Base-by-base conservation (phyloP, 1,140 invertebrate species). In the Drosophila simulans region DNA sequence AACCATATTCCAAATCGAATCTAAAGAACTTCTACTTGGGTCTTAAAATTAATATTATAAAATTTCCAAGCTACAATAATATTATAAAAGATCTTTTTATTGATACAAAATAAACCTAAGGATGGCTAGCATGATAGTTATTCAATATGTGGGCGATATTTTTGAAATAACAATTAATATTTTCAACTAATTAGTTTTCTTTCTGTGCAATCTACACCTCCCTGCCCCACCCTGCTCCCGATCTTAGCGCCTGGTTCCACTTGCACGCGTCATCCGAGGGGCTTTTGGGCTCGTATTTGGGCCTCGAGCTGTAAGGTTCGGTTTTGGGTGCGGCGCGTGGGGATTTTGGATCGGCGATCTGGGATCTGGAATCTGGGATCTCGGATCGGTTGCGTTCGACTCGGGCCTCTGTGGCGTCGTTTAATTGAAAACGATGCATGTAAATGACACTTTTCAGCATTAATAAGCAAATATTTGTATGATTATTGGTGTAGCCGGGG, bases 371-470 rank as follows among this genome's bases (percentile, higher is more conserved):
- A 69, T 70, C 66, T 68, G n/a, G 64, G 43, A 70, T 70, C 51
- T 70, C 35, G 22, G 51, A 69, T 69, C 66, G 64, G 35, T 13
- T 69, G 27, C 45, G 22, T 71, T 59, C 45, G 65, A 53, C 43
- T 25, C 35, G 65, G 52, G 56, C 51, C 70, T 78, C 56, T 60
- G 57, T 83, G 84, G 85, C 84, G 84, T 90, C 86, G 82, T 90
- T 89, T 90, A 90, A 90, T 90, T 90, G 88, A 90, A 86, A 86
- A 90, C 82, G 86, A 90, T 90, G 88, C 86, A 90, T 90, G 86
- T 90, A 90, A 90, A 90, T 90, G 86, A 90, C 88, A 90, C 86
- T 90, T 90, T 90, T 90, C 88, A 90, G 86, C 86, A 90, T 90
- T 90, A 86, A 90, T 90, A 90, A 90, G 88, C 79, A 89, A 89